Base-by-base conservation (phyloP, 2,888 invertebrate species). In the Lithosia quadra region DNA sequence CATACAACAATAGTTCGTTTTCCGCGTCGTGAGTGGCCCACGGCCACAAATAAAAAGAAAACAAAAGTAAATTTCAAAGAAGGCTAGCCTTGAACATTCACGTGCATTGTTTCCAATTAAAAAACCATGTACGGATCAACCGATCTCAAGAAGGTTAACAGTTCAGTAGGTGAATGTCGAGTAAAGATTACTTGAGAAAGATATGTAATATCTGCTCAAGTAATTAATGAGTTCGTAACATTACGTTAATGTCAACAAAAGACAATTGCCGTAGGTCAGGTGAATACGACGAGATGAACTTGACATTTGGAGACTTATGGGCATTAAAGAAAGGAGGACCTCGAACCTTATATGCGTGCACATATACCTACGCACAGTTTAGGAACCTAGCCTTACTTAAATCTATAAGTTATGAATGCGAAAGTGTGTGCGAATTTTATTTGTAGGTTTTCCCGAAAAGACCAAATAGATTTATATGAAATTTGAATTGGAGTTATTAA, bases 41-140 rank as follows among this genome's bases (percentile, higher is more conserved):
- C 72, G 79, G 79, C 82, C 85, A 69, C 66, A 58, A 73, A 85
- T 77, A 68, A 80, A 86, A 82, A 88, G 86, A 85, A 86, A 78
- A 74, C 68, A 80, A 80, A 70, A 72, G 18, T 59, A 56, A 59
- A 68, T 71, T 74, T 69, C 61, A 78, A 81, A 78, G 81, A 80
- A 76, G 75, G 76, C 49, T 71, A 80, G 67, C 82, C 82, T 82
- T 80, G 82, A 36, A 68, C 39, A 36, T n/a, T 72, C 67, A 55
- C 68, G 61, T 67, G 67, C 68, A 72, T 75, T 73, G 71, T 75
- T 75, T 73, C 33, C 66, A 80, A 76, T 80, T 75, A 74, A 75
- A 69, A 72, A 72, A 22, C 73, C 73, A 70, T 75, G 73, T 71
- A 67, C 63, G 70, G 73, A 68, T 72, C 67, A 72, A 63, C 39